Percentiles rank a stretch among this genome's conserved stretches.
Conservation (phyloP, 2,113 vertebrate genomes). For the Takifugu bimaculatus region DNA sequence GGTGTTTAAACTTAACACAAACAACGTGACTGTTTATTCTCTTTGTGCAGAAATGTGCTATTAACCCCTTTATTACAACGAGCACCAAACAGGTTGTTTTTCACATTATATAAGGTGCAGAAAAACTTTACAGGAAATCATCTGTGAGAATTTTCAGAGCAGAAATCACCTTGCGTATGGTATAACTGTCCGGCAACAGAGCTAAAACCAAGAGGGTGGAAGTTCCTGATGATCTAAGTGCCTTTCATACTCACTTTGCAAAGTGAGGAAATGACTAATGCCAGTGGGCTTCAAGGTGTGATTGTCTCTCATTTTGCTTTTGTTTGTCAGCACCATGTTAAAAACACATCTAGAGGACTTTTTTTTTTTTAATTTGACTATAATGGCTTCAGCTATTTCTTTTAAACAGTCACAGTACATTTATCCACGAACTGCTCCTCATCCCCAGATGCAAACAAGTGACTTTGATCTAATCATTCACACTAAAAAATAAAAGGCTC, state of each 20-base stretch:
- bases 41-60: background rate
- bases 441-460: conserved; percentile 64
- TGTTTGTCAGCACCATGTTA: conserved; percentile 24
- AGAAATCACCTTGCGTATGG: no score
- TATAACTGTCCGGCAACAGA: no score
- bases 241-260: conserved; percentile 52
- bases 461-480: conserved; percentile 71
- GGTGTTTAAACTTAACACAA: background rate
- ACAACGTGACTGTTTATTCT: no score
- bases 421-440: conserved; percentile 73
- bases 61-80: no score
- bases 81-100: no score
- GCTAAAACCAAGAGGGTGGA: background rate
- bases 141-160: background rate
- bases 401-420: conserved; percentile 78
- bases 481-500: conserved; percentile 75
- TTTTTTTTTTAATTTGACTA: conserved; percentile 58
- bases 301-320: conserved; percentile 25
- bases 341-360: conserved; percentile 38
- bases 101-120: no score
- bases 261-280: conserved; percentile 45
- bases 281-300: conserved; percentile 42
- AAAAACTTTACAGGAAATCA: background rate
- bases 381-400: conserved; percentile 68
- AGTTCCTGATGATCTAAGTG: conserved; percentile 15